phyloP scores from a whole-genome alignment of 1,140 invertebrate genomes.

The Melanaphis sacchari region DNA sequence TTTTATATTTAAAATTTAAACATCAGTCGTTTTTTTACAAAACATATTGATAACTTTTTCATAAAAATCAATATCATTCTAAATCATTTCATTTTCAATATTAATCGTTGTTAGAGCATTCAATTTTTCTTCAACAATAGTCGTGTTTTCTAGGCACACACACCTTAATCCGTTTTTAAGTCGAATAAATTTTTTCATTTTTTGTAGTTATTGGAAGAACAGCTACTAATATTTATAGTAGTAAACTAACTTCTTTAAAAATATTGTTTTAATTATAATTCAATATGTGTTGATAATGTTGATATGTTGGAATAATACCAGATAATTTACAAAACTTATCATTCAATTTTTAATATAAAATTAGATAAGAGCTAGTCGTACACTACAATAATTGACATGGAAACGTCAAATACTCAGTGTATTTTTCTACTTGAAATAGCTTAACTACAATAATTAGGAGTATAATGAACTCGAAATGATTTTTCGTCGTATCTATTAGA shows the following conservation, averaged over 20 bases:
- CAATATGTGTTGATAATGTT: too few relatives aligned
- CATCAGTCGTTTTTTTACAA: not conserved
- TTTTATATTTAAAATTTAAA: not conserved
- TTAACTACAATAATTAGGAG: too few relatives aligned
- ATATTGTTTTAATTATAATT: conserved; percentile 57
- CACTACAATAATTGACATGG: too few relatives aligned
- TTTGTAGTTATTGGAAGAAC: conserved; percentile 59
- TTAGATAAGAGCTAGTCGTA: too few relatives aligned
- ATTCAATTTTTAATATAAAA: too few relatives aligned
- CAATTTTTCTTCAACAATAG: conserved; percentile 57
- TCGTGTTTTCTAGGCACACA: conserved; percentile 58
- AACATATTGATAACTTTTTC: not conserved
- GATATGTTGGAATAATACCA: not conserved
- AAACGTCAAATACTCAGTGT: too few relatives aligned
- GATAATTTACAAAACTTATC: not conserved
- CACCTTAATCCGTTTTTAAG: conserved; percentile 59
- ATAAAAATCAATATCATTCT: not conserved
- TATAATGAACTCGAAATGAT: too few relatives aligned
- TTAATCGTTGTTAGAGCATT: conserved; percentile 52
- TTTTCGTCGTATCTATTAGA: too few relatives aligned
- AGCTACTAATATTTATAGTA: conserved; percentile 60
- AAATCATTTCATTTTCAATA: conserved; percentile 17
- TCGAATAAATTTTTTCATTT: conserved; percentile 58
- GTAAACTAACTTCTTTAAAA: conserved; percentile 60
- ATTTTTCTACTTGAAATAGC: too few relatives aligned